Base-by-base conservation (phyloP, 1,140 invertebrate genomes). In the Coenobita brevimanus region DNA sequence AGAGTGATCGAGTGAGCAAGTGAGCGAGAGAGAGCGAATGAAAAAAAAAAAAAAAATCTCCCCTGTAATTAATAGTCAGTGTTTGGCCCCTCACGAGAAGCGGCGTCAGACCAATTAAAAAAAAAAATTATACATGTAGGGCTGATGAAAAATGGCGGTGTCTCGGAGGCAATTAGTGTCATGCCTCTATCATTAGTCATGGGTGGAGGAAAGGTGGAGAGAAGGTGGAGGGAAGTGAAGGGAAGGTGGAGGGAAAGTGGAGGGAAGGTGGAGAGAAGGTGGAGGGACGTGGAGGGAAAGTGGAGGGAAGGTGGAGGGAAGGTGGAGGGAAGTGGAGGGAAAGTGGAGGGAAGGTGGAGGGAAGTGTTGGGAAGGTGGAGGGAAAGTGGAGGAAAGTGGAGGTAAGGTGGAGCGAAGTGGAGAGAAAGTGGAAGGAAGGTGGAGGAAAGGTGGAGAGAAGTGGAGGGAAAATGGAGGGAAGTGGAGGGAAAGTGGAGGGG, bases 1-100 rank as follows among this genome's bases (percentile, higher is more conserved):
- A 57, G 54, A 57, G 54, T 13, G 54, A 57, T 10, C 13, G 54
- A 71, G 30, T 15, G 67, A n/a, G 24, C 15, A 33, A 33, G n/a
- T 38, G 24, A 27, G 67, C 36, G 67, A 71, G 67, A 71, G 67
- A 33, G 67, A 71, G 67, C 36, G 67, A 71, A 38, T 38, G 67
- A 71, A 38, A 71, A 21, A 33, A 38, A 71, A 38, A 71, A 38
- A 71, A 38, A 71, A 38, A 71, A n/a, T n/a, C n/a, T n/a, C n/a
- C n/a, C n/a, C n/a, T n/a, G n/a, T n/a, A n/a, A n/a, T n/a, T n/a
- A n/a, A n/a, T n/a, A n/a, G n/a, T n/a, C n/a, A n/a, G n/a, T n/a
- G n/a, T n/a, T n/a, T n/a, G n/a, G n/a, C n/a, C n/a, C n/a, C n/a
- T n/a, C n/a, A n/a, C n/a, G n/a, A n/a, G n/a, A n/a, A n/a, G n/a